These are phyloP conservation scores for Archips xylosteana DNA, from an alignment of 2,888 invertebrate species.

Conservation along the genomic window DNA sequence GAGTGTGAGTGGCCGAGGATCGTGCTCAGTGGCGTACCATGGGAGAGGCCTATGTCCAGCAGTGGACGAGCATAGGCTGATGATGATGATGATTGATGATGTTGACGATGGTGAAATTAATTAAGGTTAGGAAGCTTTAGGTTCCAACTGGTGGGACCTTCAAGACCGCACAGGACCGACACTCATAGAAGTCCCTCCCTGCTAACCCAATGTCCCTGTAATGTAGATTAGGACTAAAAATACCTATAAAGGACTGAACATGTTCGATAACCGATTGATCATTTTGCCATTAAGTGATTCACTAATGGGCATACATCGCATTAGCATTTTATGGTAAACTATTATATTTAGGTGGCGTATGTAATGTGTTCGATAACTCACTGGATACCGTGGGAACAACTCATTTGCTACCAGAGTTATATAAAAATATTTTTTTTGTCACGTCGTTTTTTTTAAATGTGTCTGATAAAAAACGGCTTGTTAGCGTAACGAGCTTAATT, in stretches of 20 bases:
- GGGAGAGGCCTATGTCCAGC: too few relatives aligned
- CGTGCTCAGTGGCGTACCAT: too few relatives aligned
- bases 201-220: too few relatives aligned
- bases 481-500: not conserved
- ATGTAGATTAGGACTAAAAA: too few relatives aligned
- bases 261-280: not conserved
- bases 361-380: constrained; percentile 26
- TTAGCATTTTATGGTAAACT: constrained; percentile 31
- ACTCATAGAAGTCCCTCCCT: too few relatives aligned
- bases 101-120: too few relatives aligned
- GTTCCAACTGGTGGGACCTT: too few relatives aligned
- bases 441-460: not conserved
- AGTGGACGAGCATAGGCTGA: too few relatives aligned
- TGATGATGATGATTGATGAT: too few relatives aligned
- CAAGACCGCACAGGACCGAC: too few relatives aligned
- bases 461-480: not conserved
- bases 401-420: constrained; percentile 18
- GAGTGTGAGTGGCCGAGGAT: too few relatives aligned
- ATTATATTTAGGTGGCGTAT: constrained; percentile 14
- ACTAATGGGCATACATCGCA: constrained; percentile 3
- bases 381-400: constrained; percentile 1
- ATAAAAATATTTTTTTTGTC: not conserved
- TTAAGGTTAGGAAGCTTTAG: too few relatives aligned
- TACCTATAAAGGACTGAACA: not conserved
- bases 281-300: constrained; percentile 6